Evolutionary conservation across 2,888 invertebrate species (phyloP).

Genomic region (Trachelus iudaicus): DNA sequence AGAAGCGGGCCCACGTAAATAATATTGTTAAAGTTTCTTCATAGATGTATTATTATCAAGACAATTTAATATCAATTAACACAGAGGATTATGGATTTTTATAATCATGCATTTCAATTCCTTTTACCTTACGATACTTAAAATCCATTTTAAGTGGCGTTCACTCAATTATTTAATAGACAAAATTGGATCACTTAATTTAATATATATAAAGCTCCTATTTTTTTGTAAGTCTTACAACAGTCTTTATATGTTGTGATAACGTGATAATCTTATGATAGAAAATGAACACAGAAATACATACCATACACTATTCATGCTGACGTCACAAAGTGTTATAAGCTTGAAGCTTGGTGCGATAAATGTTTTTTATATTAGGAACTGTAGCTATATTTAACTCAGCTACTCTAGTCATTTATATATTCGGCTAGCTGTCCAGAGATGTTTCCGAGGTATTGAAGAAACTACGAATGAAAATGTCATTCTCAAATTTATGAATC

Average conservation of each 20-base stretch:
- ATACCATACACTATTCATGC: conserved; percentile 36
- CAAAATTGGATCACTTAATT: no score
- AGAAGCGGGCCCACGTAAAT: background rate
- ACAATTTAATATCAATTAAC: background rate
- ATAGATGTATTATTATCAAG: background rate
- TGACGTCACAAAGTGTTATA: conserved; percentile 30
- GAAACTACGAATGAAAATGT: conserved; percentile 45
- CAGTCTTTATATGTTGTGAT: background rate
- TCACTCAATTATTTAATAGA: no score
- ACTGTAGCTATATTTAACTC: background rate
- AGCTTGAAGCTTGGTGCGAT: conserved; percentile 13
- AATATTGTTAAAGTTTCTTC: background rate
- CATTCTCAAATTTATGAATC: conserved; percentile 2
- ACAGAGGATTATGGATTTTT: background rate
- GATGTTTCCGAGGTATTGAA: conserved; percentile 59
- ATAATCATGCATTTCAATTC: background rate
- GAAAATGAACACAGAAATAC: conserved; percentile 24
- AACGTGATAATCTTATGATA: background rate
- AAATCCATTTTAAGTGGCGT: no score
- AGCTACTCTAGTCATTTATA: background rate
- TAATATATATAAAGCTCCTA: background rate
- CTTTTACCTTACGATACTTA: background rate
- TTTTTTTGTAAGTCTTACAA: background rate
- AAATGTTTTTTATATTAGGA: background rate
- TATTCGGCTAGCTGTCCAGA: conserved; percentile 44